Evolutionary conservation across 2,113 vertebrate genomes (phyloP).

Genomic region (Equus przewalskii): DNA sequence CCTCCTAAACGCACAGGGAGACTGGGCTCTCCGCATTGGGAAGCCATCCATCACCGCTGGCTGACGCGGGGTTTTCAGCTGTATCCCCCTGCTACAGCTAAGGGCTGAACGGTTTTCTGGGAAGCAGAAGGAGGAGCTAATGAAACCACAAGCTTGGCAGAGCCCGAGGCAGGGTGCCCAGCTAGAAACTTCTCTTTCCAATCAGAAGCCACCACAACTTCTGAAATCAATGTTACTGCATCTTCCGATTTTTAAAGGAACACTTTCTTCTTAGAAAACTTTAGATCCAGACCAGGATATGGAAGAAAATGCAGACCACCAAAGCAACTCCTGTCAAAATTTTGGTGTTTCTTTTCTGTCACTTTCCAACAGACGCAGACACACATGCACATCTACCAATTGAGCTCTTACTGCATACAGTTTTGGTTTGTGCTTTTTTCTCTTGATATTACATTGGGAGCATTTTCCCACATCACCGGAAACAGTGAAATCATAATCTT

Average conservation of each 20-base stretch:
- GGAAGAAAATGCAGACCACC: fast-evolving
- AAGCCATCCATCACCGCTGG: constrained; percentile 40
- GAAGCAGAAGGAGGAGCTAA: constrained; percentile 67
- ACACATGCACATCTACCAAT: fast-evolving
- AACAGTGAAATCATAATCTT: background rate
- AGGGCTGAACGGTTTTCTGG: constrained; percentile 67
- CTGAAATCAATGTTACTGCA: background rate
- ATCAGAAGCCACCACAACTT: constrained; percentile 21
- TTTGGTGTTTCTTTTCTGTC: fast-evolving
- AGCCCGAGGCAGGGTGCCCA: background rate
- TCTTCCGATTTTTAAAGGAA: background rate
- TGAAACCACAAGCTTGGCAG: constrained; percentile 50
- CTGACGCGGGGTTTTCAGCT: background rate
- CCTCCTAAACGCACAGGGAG: constrained; percentile 24
- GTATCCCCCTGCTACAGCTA: background rate
- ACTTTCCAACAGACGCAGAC: background rate
- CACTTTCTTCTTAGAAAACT: background rate
- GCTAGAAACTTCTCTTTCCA: background rate
- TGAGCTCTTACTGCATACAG: fast-evolving
- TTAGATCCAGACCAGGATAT: background rate
- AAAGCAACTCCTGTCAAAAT: fast-evolving
- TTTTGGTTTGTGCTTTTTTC: background rate
- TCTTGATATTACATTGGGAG: background rate
- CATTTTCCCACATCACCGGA: background rate
- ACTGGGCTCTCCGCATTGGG: fast-evolving